These are phyloP conservation scores for Enteromius trimaculatus DNA, from an alignment of 2,797 vertebrate genomes.

Conservation along the genomic window DNA sequence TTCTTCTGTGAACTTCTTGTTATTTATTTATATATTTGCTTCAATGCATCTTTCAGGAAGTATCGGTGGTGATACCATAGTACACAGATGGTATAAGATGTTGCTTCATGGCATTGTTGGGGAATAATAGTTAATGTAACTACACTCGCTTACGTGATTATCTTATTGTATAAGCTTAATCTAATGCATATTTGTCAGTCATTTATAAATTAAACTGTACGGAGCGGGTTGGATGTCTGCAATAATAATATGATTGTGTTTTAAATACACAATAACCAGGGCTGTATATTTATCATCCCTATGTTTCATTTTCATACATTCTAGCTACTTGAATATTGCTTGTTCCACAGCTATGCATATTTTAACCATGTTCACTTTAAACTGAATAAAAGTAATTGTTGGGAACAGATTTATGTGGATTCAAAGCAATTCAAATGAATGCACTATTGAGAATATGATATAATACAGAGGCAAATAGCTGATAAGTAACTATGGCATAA, in stretches of 20 bases:
- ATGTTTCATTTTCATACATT: not conserved
- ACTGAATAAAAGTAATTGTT: not conserved
- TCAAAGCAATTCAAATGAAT: not conserved
- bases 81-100: not conserved
- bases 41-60: not conserved
- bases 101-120: too few relatives aligned
- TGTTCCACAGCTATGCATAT: not conserved
- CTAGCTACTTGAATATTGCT: not conserved
- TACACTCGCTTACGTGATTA: not conserved
- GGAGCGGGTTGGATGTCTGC: not conserved
- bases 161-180: not conserved
- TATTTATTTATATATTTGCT: constrained; percentile 22
- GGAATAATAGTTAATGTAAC: not conserved
- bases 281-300: not conserved
- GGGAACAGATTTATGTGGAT: not conserved
- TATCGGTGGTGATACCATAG: not conserved
- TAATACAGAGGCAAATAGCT: not conserved
- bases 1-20: constrained; percentile 12
- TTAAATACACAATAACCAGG: not conserved
- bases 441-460: not conserved
- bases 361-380: not conserved
- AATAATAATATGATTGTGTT: not conserved
- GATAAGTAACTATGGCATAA: not conserved
- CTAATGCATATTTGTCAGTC: not conserved
- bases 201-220: not conserved